phyloP scores from a whole-genome alignment of 2,888 invertebrate species.

The Protula sp. region DNA sequence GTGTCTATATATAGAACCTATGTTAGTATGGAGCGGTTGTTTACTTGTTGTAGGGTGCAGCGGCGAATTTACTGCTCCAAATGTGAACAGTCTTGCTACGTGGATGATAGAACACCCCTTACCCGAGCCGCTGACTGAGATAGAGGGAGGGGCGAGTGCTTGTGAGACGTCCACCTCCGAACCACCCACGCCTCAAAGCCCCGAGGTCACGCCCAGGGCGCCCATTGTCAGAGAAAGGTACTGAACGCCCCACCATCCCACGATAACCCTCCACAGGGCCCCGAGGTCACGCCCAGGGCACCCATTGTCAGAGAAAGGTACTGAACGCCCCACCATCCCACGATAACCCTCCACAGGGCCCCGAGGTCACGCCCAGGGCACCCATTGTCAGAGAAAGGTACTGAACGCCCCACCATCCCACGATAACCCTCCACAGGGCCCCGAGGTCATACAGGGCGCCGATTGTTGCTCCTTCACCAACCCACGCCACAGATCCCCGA shows the following conservation, averaged over 20 bases:
- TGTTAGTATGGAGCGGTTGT: no score
- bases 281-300: neutral
- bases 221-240: no score
- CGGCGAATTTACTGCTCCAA: slow-evolving; percentile 55
- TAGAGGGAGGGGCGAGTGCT: neutral
- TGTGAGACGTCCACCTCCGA: slow-evolving; percentile 4
- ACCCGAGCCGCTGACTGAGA: no score
- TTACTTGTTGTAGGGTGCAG: no score
- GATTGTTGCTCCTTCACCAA: no score
- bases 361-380: neutral
- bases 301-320: neutral
- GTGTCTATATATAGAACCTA: no score
- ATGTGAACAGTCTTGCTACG: slow-evolving; percentile 61
- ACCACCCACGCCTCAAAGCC: slow-evolving; percentile 10
- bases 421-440: no score
- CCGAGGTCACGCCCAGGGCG: neutral
- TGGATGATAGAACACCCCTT: slow-evolving; percentile 66
- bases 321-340: neutral
- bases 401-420: no score
- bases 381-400: slow-evolving; percentile 5
- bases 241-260: no score
- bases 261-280: slow-evolving; percentile 10
- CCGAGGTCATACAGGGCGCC: no score
- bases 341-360: neutral
- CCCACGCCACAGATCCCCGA: slow-evolving; percentile 12